A percentile compares a stretch with the other conserved stretches of the same genome.
phyloP scores from a whole-genome alignment of 2,888 invertebrate genomes.

The Villa cingulata region DNA sequence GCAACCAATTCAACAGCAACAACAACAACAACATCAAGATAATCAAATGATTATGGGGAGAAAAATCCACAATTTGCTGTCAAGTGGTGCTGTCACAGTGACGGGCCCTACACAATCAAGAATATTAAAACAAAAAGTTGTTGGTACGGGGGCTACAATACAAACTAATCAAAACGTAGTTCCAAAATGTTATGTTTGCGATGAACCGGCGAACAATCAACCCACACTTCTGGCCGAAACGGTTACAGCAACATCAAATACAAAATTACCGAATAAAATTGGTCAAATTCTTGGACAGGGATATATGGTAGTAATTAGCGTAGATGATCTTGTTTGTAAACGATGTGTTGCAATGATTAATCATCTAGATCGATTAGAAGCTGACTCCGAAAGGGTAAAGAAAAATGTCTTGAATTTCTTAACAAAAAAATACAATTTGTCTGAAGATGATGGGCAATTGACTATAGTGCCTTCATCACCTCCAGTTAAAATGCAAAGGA shows the following conservation, averaged over 20 bases:
- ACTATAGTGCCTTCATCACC: constrained; percentile 23
- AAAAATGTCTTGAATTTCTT: constrained; percentile 31
- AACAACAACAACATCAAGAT: constrained; percentile 5
- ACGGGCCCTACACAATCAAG: constrained; percentile 35
- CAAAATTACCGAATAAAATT: constrained; percentile 38
- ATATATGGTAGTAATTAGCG: constrained; percentile 37
- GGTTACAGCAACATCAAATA: constrained; percentile 34
- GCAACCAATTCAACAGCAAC: not conserved
- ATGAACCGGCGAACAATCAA: constrained; percentile 28
- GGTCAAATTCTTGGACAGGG: constrained; percentile 38
- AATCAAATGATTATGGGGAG: constrained; percentile 33
- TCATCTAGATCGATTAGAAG: constrained; percentile 37
- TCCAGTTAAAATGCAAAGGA: constrained; percentile 32
- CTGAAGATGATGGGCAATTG: constrained; percentile 23
- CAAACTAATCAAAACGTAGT: not conserved
- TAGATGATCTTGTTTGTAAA: constrained; percentile 36
- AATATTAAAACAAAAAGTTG: constrained; percentile 28
- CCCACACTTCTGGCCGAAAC: constrained; percentile 30
- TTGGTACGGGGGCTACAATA: constrained; percentile 12
- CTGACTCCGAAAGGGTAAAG: constrained; percentile 35
- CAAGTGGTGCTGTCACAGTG: constrained; percentile 35
- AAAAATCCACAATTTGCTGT: constrained; percentile 35
- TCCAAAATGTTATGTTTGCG: constrained; percentile 35
- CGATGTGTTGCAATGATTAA: constrained; percentile 37
- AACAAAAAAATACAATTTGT: constrained; percentile 34